Conservation (phyloP, 92 coral and sea anemone genomes). For the Ricordea florida region DNA sequence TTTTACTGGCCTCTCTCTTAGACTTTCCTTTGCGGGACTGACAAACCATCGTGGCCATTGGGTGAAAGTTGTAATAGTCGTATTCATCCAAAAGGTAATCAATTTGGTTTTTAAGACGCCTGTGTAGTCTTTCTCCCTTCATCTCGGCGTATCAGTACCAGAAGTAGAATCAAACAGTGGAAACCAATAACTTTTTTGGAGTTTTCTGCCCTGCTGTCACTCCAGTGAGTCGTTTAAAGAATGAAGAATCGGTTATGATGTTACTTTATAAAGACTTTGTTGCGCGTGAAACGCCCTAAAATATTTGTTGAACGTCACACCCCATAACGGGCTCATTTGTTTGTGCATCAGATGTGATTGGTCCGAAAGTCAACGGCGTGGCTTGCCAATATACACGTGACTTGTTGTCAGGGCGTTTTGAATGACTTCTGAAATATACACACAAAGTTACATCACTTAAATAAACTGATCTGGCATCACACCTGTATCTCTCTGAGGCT, state of each 20-base stretch:
- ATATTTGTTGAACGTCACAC: neutral
- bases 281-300: constrained; percentile 11
- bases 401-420: too few species aligned
- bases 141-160: constrained; percentile 23
- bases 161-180: neutral
- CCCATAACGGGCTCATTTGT: too few species aligned
- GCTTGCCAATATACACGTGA: too few species aligned
- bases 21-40: constrained; percentile 83
- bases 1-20: constrained; percentile 80
- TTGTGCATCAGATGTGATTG: too few species aligned
- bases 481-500: too few species aligned
- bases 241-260: neutral
- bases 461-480: too few species aligned
- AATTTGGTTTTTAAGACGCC: constrained; percentile 48
- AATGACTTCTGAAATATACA: too few species aligned
- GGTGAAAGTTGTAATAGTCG: constrained; percentile 80
- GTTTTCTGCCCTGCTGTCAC: neutral
- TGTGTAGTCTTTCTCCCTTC: constrained; percentile 64
- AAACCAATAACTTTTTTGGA: neutral
- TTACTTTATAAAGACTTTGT: neutral
- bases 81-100: constrained; percentile 84
- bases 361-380: too few species aligned
- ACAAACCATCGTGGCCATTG: constrained; percentile 38
- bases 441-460: too few species aligned
- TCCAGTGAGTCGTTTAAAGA: neutral